Evolutionary conservation across 2,888 invertebrate species (phyloP), one percentile per base, ranked within the genome.

Genomic region (Lasioglossum leucozonium): DNA sequence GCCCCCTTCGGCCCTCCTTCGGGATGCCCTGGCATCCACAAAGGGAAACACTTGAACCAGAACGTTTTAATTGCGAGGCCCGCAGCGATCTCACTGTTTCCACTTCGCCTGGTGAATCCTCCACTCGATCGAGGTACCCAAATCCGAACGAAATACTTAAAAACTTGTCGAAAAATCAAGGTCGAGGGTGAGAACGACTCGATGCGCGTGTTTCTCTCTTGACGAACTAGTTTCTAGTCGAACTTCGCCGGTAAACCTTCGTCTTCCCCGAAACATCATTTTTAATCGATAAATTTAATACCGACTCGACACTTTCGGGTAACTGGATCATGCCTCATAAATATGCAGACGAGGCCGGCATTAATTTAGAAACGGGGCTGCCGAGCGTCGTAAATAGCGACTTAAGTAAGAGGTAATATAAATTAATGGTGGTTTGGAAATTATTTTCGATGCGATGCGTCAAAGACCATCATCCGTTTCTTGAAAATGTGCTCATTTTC

Each of bases 21-120:
- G 83, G 88, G 82, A 88, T 86, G 75, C 84, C 65, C 85, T 51
- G 88, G 86, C 76, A 90, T 91, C 88, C 88, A 89, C 91, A 90
- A 93, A 93, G 92, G 89, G 92, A 91, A 93, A 92, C 93, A 94
- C 93, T 93, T 92, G 93, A 93, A 92, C 92, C 94, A 93, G 94
- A 94, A 94, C 92, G 92, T 94, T 94, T 94, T 94, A 94, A 94
- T 94, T 94, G 93, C 93, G 88, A 93, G 89, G 86, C 89, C 92
- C 85, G 88, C 90, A 87, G 91, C 86, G 83, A 91, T 89, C 92
- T 90, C 92, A 91, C 93, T 93, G 93, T 94, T 94, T 93, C 94
- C 93, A 89, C 92, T 91, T 88, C 91, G 91, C 87, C 92, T 90
- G 88, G 88, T 85, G 86, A 90, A 79, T 88, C 75, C 69, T 86